Conservation (phyloP, 1,140 invertebrate genomes). For the Metaphire vulgaris region DNA sequence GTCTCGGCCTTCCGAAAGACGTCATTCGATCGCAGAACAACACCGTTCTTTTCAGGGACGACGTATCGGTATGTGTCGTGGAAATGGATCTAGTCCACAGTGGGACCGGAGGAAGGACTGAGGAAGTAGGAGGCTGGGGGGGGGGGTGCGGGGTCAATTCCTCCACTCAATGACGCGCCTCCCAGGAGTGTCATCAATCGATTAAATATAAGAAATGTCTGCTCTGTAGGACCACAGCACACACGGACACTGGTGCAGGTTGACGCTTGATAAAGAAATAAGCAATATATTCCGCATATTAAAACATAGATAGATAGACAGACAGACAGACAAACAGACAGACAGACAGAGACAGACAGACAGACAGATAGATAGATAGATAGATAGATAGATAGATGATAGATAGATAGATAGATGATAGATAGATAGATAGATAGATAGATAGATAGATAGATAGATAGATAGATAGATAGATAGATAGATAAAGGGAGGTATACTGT, state of each 20-base stretch:
- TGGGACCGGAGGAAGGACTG: too few relatives aligned
- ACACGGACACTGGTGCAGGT: too few relatives aligned
- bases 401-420: not conserved
- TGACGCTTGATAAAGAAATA: too few relatives aligned
- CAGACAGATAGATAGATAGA: not conserved
- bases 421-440: not conserved
- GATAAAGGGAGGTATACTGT: not conserved
- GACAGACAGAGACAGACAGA: not conserved
- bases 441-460: not conserved
- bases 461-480: not conserved
- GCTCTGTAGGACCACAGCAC: too few relatives aligned
- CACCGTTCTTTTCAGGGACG: constrained; percentile 15
- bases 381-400: not conserved
- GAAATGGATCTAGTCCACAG: too few relatives aligned
- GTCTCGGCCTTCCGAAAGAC: constrained; percentile 54
- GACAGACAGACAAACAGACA: not conserved
- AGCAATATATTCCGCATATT: too few relatives aligned
- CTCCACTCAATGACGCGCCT: too few relatives aligned
- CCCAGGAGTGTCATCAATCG: too few relatives aligned
- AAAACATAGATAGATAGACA: not conserved
- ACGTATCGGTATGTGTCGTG: constrained; percentile 23
- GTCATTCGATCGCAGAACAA: constrained; percentile 23
- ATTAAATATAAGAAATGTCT: too few relatives aligned
- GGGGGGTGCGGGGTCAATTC: too few relatives aligned
- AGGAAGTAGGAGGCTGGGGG: too few relatives aligned